Conservation (phyloP, 2,113 vertebrate genomes). For the pig (Sus scrofa) region T2T-Sscrofa CM000830.6:111399501-111400000, state of each 20-base stretch:
- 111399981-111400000: not conserved
- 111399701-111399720: not conserved
- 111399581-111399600: not conserved
- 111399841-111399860: not conserved
- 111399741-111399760: not conserved
- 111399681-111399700: too few species aligned
- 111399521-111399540: not conserved
- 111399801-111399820: not conserved
- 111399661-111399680: not conserved
- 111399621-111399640: not conserved
- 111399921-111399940: not conserved
- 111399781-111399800: not conserved
- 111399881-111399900: not conserved
- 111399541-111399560: not conserved
- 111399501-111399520: not conserved
- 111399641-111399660: not conserved
- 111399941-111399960: not conserved
- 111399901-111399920: not conserved
- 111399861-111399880: not conserved
- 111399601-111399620: not conserved
- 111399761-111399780: not conserved
- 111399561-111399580: not conserved
- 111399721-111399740: not conserved
- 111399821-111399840: not conserved
- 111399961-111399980: constrained; percentile 7